phyloP scores from a whole-genome alignment of 2,113 vertebrate species.

The Hippocampus mohnikei region DNA sequence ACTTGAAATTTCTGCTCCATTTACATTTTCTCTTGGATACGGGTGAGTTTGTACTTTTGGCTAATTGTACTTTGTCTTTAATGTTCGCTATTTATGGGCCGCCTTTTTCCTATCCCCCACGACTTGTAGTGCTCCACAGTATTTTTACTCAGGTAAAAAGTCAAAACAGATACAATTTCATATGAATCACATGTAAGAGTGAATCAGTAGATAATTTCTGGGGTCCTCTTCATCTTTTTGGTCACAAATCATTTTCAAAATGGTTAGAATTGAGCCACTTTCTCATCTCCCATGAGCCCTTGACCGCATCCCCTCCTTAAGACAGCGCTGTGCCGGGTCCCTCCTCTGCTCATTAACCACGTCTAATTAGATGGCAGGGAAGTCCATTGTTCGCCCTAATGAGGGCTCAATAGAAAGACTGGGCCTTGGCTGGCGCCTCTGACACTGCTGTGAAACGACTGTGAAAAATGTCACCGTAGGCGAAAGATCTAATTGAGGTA shows the following conservation, averaged over 20 bases:
- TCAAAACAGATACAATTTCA: too few species aligned
- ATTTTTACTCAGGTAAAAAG: too few species aligned
- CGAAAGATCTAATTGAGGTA: constrained; percentile 6
- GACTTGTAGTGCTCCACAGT: too few species aligned
- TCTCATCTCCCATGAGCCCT: constrained; percentile 22
- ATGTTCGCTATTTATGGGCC: too few species aligned
- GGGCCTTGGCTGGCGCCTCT: constrained; percentile 79
- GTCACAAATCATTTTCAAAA: constrained; percentile 12
- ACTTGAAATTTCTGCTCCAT: not conserved
- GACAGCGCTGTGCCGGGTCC: constrained; percentile 56
- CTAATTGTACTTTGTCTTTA: too few species aligned
- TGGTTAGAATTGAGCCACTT: not conserved
- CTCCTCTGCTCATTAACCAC: constrained; percentile 92
- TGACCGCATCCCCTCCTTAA: constrained; percentile 40
- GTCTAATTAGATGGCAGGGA: constrained; percentile 92
- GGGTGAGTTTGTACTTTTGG: not conserved
- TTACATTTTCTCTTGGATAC: not conserved
- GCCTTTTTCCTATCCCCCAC: too few species aligned
- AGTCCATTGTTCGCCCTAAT: constrained; percentile 87
- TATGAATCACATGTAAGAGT: too few species aligned
- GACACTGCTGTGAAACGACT: constrained; percentile 81
- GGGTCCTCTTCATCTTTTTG: constrained; percentile 6
- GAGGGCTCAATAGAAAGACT: constrained; percentile 87
- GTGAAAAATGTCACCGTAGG: constrained; percentile 8
- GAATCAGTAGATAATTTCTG: too few species aligned